Percentiles rank a stretch among this genome's conserved stretches.
Evolutionary conservation across 2,888 invertebrate species (phyloP).

Genomic region (Anaspis maculata): DNA sequence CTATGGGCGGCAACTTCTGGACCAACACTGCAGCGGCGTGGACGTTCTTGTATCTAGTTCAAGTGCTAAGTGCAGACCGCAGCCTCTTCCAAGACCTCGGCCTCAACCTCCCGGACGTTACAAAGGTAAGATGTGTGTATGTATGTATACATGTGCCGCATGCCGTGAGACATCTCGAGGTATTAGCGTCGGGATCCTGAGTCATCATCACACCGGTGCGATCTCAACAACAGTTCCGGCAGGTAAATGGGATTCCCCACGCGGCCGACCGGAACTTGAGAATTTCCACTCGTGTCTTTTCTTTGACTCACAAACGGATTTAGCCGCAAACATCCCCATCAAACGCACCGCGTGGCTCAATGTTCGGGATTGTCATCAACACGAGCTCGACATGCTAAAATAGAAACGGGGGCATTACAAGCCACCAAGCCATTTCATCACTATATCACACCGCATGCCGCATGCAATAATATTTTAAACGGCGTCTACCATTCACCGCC

Average conservation of each 20-base stretch:
- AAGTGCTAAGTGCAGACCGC: constrained; percentile 25
- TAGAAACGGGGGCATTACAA: constrained; percentile 21
- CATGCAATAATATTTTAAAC: no score
- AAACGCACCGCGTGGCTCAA: no score
- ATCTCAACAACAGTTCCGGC: constrained; percentile 16
- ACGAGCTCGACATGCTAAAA: no score
- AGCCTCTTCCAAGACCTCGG: constrained; percentile 34
- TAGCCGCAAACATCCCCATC: no score
- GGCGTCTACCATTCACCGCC: no score
- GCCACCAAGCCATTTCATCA: constrained; percentile 8
- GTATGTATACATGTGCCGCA: constrained; percentile 1
- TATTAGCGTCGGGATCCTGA: no score
- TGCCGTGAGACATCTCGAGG: constrained; percentile 1
- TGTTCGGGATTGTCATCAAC: no score
- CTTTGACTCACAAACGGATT: neutral
- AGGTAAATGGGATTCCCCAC: constrained; percentile 28
- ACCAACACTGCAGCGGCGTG: constrained; percentile 33
- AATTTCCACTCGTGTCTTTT: constrained; percentile 8
- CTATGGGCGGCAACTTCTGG: constrained; percentile 36
- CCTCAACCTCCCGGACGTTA: constrained; percentile 33
- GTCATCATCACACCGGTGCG: no score
- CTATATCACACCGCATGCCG: no score
- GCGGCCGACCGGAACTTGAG: constrained; percentile 19
- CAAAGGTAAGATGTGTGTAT: constrained; percentile 30
- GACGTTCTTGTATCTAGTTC: constrained; percentile 34